Evolutionary conservation across 2,113 vertebrate species (phyloP).

Genomic region (Ibidorhyncha struthersii): DNA sequence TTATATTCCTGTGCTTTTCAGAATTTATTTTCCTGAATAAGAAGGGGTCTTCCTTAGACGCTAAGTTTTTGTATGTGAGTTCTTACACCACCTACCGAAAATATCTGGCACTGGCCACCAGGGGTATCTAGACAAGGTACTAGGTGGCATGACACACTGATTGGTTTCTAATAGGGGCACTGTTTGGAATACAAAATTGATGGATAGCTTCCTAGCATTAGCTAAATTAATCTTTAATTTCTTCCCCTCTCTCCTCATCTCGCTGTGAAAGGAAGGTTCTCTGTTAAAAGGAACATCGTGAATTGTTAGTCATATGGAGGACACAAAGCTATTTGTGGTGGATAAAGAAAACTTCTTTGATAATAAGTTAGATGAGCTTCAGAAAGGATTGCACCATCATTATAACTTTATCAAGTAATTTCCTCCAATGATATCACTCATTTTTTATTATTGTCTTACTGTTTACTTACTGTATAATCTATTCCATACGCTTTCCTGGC

Average conservation of each 20-base stretch:
- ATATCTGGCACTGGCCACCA: background rate
- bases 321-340: constrained; percentile 72
- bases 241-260: background rate
- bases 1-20: background rate
- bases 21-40: background rate
- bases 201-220: background rate
- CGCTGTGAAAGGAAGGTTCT: constrained; percentile 43
- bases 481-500: background rate
- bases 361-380: constrained; percentile 63
- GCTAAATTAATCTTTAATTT: background rate
- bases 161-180: background rate
- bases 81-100: background rate
- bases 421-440: background rate
- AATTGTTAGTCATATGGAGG: constrained; percentile 67
- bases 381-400: constrained; percentile 39
- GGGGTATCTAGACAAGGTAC: background rate
- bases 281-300: constrained; percentile 41
- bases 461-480: background rate
- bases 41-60: background rate
- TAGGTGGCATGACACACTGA: background rate
- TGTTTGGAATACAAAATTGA: background rate
- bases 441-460: background rate
- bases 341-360: constrained; percentile 69
- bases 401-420: constrained; percentile 69
- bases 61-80: background rate